These are phyloP conservation scores for Sitta carolinensis DNA, from an alignment of 2,797 vertebrate species.

Conservation along the genomic window DNA sequence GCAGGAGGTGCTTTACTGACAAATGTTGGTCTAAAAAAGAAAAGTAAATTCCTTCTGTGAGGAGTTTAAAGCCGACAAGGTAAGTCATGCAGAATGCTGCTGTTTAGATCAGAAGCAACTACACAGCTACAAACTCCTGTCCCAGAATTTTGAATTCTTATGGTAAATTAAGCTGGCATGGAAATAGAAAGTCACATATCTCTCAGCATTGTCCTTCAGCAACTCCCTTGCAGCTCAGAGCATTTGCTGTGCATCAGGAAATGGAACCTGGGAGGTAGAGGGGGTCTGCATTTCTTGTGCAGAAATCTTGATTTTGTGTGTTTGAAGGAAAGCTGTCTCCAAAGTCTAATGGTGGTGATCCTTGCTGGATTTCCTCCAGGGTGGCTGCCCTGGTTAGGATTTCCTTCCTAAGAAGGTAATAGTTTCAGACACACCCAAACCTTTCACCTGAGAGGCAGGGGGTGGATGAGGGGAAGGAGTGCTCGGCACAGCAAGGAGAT, in stretches of 20 bases:
- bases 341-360: background rate
- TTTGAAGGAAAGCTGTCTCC: background rate
- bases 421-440: background rate
- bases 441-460: background rate
- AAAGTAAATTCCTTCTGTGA: background rate
- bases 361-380: background rate
- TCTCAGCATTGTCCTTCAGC: background rate
- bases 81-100: background rate
- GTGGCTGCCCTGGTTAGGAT: background rate
- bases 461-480: background rate
- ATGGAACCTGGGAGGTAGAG: background rate
- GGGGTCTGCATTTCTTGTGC: background rate
- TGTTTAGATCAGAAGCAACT: background rate
- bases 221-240: background rate
- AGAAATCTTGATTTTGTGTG: too few relatives aligned
- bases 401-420: background rate
- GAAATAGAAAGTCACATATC: rapidly evolving
- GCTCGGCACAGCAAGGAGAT: background rate
- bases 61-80: background rate
- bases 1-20: background rate
- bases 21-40: background rate
- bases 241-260: background rate
- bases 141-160: background rate
- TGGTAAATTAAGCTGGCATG: background rate
- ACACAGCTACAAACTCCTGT: background rate